Conservation (phyloP, 2,888 invertebrate species). For the Troglohyphantes excavatus region DNA sequence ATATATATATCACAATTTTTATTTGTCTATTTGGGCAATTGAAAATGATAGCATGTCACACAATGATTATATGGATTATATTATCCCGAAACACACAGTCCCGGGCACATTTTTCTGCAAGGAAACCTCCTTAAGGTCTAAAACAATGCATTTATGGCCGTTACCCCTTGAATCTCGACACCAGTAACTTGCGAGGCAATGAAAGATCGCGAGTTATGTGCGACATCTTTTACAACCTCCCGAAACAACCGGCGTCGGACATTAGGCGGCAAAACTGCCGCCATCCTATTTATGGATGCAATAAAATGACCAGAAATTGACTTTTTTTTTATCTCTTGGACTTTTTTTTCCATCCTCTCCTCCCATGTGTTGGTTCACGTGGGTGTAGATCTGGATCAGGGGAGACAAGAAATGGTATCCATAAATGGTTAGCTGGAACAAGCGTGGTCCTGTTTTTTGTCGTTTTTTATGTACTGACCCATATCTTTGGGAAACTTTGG, state of each 20-base stretch:
- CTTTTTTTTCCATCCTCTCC: background rate
- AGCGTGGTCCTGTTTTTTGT: too few species aligned
- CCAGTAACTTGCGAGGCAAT: conserved; percentile 9
- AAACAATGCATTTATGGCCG: conserved; percentile 13
- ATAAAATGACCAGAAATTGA: conserved; percentile 44
- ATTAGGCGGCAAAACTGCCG: conserved; percentile 55
- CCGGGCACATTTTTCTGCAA: too few species aligned
- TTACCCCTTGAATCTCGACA: too few species aligned
- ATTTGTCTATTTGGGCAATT: too few species aligned
- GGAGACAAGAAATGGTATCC: background rate
- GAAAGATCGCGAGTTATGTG: conserved; percentile 52
- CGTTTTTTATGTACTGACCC: too few species aligned
- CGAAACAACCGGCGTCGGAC: conserved; percentile 43
- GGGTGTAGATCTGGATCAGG: background rate
- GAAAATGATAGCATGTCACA: too few species aligned
- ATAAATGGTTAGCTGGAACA: background rate
- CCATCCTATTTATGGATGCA: conserved; percentile 71
- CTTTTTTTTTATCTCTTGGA: background rate
- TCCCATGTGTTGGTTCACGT: background rate
- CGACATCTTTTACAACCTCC: conserved; percentile 36
- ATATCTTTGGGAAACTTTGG: too few species aligned
- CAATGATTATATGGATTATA: too few species aligned
- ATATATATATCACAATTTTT: too few species aligned
- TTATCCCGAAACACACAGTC: too few species aligned
- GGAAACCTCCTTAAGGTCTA: background rate